Evolutionary conservation across 2,888 invertebrate genomes (phyloP).

Genomic region (Volucella zonaria): DNA sequence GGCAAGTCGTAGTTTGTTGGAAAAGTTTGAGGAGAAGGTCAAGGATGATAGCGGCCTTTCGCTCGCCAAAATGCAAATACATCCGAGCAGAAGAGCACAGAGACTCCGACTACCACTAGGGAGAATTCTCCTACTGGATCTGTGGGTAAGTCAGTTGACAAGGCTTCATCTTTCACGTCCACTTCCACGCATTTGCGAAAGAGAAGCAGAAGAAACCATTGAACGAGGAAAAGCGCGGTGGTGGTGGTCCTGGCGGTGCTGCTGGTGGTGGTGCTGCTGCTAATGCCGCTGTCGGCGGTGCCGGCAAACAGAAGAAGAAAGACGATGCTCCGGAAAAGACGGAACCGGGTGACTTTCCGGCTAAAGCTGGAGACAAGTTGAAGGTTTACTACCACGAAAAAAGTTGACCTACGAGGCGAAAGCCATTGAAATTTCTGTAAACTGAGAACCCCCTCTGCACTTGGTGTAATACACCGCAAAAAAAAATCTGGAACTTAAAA

Average conservation of each 20-base stretch:
- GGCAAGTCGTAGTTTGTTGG: constrained; percentile 80
- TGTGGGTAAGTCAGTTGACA: constrained; percentile 74
- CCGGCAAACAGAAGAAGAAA: constrained; percentile 79
- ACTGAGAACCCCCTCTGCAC: constrained; percentile 86
- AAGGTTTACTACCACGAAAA: constrained; percentile 93
- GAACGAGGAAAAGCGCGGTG: constrained; percentile 78
- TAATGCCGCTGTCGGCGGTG: not conserved
- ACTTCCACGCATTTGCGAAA: constrained; percentile 58
- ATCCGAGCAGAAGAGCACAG: constrained; percentile 67
- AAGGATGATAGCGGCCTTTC: constrained; percentile 79
- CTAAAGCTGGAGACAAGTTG: constrained; percentile 92
- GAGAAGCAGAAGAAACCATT: constrained; percentile 78
- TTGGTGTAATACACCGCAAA: constrained; percentile 95
- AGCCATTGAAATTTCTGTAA: constrained; percentile 90
- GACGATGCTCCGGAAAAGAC: constrained; percentile 79
- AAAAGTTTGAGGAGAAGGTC: constrained; percentile 81
- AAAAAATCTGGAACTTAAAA: too few species aligned
- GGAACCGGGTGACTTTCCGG: constrained; percentile 83
- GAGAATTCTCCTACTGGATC: constrained; percentile 77
- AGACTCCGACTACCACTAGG: constrained; percentile 68
- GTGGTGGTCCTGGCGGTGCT: not conserved
- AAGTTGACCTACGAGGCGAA: constrained; percentile 97
- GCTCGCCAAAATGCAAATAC: constrained; percentile 79
- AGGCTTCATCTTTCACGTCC: not conserved
- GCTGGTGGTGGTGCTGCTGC: too few species aligned